Evolutionary conservation across 30 jellyfish, hydroid and myxozoan genomes (phyloP), one percentile per base, ranked within the genome.

Genomic region (Pseudorhiza aurosa): DNA sequence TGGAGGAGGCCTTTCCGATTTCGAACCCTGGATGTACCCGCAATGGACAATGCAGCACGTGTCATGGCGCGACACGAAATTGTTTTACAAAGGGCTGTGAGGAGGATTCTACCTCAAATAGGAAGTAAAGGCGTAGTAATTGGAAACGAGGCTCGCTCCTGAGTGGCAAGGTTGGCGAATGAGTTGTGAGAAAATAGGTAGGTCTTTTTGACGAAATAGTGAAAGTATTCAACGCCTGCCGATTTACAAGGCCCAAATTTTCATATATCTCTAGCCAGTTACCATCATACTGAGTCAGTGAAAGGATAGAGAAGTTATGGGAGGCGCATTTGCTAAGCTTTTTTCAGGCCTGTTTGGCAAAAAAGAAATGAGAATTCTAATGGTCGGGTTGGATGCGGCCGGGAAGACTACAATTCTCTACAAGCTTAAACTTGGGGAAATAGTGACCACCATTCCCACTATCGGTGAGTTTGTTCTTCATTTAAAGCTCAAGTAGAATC

Each of bases 331-430:
- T 43, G 81, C 81, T 14, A 71, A 59, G 72, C 51, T 82, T 15
- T 82, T 82, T 43, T 32, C 72, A 1, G 72, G 87, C 7, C 86
- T 94, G 21, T 87, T 87, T 55, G 96, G 99, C 37, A 94, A 87
- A 85, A 94, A 85, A 68, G 97, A 94, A 70, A 87, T 87, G 97
- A 53, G 99, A 59, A 94, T 95, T 57, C 89, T 95, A 21, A 88
- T 88, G 97, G 97, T 95, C 33, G 99, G 99, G 8, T 69, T 95
- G 82, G 99, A 95, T 65, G 98, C 97, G 29, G 99, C 99, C 36
- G 99, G 99, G 37, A 95, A 95, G 77, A 95, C 99, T 7, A 95
- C 99, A 31, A 95, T 95, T 60, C 81, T 95, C 75, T 95, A 95
- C 85, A 88, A 95, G 68, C 70, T 95, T 62, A 95, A 95, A 57